Evolutionary conservation across 2,888 invertebrate genomes (phyloP), one percentile per base, ranked within the genome.

Genomic region (Spodoptera picta): DNA sequence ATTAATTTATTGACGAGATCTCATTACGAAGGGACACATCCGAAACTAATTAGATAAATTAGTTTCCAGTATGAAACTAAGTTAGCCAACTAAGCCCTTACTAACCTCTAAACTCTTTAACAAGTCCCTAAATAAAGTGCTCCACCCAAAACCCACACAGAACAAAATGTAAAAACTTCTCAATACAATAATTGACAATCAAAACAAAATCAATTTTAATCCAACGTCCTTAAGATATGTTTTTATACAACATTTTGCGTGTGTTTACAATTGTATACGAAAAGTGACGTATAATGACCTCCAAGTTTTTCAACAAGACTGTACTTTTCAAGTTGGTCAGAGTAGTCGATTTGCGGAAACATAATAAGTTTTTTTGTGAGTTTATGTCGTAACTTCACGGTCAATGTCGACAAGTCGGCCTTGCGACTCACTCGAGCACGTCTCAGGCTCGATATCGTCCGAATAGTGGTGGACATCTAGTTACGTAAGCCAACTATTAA

Each of bases 321-420:
- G 77, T 79, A 77, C 81, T 80, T 83, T 84, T 84, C 64, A 83
- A 85, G 75, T 83, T 80, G 74, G 75, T 82, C 79, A 68, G 69
- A 77, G 80, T 80, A 80, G 82, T 87, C 82, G 87, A 89, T 91
- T 92, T 92, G 92, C 94, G 94, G 94, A 94, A 94, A 94, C 90
- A 85, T 86, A 87, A 87, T 87, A 87, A 84, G 83, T 85, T 86
- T 87, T 90, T 89, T 85, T 81, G 74, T 83, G 82, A 85, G 75
- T 81, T 81, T 83, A 84, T 89, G 88, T 87, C 84, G 89, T 89
- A 87, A 88, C 88, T 88, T 90, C 91, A 94, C 92, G 94, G 94
- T 91, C 94, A 94, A 94, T 94, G 94, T 91, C 94, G 92, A 90
- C 85, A 80, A 82, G 88, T 77, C 87, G 93, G 82, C 94, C 94